phyloP scores from a whole-genome alignment of 2,113 vertebrate genomes.

The Atractosteus spatula region DNA sequence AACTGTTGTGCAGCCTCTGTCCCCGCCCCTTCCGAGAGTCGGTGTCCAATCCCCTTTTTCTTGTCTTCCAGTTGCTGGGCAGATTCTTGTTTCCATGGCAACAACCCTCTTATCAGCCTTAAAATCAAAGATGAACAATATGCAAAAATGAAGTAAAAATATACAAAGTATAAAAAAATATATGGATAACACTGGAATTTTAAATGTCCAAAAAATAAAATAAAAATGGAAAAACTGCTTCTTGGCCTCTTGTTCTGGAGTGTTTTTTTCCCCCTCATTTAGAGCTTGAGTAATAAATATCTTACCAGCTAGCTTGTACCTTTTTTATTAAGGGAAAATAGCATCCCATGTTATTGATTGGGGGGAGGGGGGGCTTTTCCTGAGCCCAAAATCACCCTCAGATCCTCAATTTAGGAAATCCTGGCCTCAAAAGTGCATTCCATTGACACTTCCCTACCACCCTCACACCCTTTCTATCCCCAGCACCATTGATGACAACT shows the following conservation, averaged over 20 bases:
- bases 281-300: too few relatives aligned
- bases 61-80: constrained; percentile 83
- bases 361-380: too few relatives aligned
- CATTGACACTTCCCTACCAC: too few relatives aligned
- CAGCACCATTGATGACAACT: too few relatives aligned
- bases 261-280: background rate
- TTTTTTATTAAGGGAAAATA: too few relatives aligned
- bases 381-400: too few relatives aligned
- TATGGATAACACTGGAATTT: constrained; percentile 93
- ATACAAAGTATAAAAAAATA: constrained; percentile 75
- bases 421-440: too few relatives aligned
- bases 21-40: constrained; percentile 40
- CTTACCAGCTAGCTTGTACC: too few relatives aligned
- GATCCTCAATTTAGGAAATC: too few relatives aligned
- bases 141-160: constrained; percentile 84
- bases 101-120: constrained; percentile 86
- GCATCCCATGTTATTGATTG: too few relatives aligned
- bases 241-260: background rate
- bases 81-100: constrained; percentile 75
- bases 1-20: background rate
- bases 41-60: constrained; percentile 66
- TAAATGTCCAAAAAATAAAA: constrained; percentile 93
- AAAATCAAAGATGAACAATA: constrained; percentile 86
- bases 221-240: constrained; percentile 65
- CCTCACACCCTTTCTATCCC: too few relatives aligned